Percentiles rank a stretch among this genome's conserved stretches.
Evolutionary conservation across 2,888 invertebrate genomes (phyloP).

Genomic region (Microlaimidae sp.): DNA sequence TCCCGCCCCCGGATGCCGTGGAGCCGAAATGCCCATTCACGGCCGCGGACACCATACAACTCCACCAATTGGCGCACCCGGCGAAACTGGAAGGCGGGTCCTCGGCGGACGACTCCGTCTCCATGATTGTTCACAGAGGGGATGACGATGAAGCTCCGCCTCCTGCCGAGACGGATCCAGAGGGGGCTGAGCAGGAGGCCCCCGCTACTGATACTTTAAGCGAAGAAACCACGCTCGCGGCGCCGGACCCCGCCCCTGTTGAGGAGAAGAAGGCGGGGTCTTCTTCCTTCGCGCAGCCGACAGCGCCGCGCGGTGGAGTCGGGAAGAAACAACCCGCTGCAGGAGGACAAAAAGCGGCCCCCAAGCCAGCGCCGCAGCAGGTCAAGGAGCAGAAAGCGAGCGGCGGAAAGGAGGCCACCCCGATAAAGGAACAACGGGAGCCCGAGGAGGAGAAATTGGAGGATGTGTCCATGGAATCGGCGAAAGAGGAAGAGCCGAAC

Average conservation of each 20-base stretch:
- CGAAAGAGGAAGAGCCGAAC: too few relatives aligned
- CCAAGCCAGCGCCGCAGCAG: too few relatives aligned
- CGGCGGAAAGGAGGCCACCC: too few relatives aligned
- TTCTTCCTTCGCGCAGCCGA: slow-evolving; percentile 6
- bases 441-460: too few relatives aligned
- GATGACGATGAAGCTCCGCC: slow-evolving; percentile 20
- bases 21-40: slow-evolving; percentile 23
- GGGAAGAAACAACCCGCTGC: not conserved
- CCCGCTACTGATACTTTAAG: not conserved
- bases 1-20: slow-evolving; percentile 13
- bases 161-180: slow-evolving; percentile 10
- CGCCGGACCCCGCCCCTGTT: slow-evolving; percentile 16
- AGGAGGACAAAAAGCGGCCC: not conserved
- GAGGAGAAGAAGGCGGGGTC: slow-evolving; percentile 16
- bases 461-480: too few relatives aligned
- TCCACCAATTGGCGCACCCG: slow-evolving; percentile 19
- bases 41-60: slow-evolving; percentile 25
- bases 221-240: slow-evolving; percentile 11
- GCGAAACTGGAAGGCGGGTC: slow-evolving; percentile 12
- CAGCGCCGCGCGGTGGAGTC: not conserved
- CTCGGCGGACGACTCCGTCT: slow-evolving; percentile 30
- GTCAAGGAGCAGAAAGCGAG: too few relatives aligned
- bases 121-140: slow-evolving; percentile 38
- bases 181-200: not conserved
- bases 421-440: too few relatives aligned